Percentiles rank a stretch among this genome's conserved stretches.
phyloP scores from a whole-genome alignment of 2,888 invertebrate genomes.

The Aphrophora alni region DNA sequence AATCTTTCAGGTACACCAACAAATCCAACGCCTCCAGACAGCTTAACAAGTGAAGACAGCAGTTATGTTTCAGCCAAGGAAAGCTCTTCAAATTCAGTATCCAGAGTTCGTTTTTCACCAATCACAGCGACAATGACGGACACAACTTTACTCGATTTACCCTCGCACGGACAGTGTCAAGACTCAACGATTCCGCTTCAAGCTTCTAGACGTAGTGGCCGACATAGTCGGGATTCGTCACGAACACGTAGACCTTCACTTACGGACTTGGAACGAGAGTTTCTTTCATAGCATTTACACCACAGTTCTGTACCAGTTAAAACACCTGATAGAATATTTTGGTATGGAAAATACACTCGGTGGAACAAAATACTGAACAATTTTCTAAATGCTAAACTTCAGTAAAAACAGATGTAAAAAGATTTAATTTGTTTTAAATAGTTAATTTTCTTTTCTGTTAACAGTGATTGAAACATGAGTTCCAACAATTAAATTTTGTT shows the following conservation, averaged over 20 bases:
- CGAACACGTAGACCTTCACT: constrained; percentile 56
- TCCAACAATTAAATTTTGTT: not conserved
- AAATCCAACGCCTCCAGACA: constrained; percentile 85
- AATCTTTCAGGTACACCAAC: constrained; percentile 68
- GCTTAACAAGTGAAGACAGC: constrained; percentile 84
- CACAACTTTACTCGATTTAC: constrained; percentile 65
- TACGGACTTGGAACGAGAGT: constrained; percentile 63
- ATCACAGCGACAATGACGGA: constrained; percentile 56
- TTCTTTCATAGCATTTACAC: constrained; percentile 61
- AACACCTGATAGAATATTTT: not conserved
- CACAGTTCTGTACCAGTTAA: not conserved
- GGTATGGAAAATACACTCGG: not conserved
- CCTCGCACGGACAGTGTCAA: constrained; percentile 61
- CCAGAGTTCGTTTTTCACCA: constrained; percentile 79
- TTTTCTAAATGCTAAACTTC: constrained; percentile 7
- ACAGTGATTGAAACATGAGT: no score
- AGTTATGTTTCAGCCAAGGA: constrained; percentile 88
- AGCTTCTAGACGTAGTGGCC: constrained; percentile 58
- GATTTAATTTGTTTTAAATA: not conserved
- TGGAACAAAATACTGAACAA: not conserved
- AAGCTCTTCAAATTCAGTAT: constrained; percentile 71
- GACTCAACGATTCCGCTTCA: constrained; percentile 63
- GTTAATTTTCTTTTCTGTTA: no score
- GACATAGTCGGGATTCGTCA: constrained; percentile 56
- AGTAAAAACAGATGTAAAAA: not conserved